Evolutionary conservation across 2,113 vertebrate genomes (phyloP).

Genomic region (Oreotrochilus melanogaster): DNA sequence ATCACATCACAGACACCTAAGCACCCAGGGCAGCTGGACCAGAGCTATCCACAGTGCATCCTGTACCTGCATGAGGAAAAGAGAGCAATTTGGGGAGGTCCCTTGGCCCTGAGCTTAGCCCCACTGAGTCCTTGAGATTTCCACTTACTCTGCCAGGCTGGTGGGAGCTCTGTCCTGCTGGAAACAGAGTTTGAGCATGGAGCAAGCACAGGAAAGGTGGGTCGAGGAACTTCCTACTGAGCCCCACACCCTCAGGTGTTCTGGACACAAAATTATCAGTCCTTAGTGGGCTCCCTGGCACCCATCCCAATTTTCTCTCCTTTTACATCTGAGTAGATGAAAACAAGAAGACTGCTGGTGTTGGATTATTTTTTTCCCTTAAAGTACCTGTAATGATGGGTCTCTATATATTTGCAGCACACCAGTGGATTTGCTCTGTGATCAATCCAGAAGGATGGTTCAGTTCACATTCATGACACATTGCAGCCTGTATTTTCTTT

Average conservation of each 20-base stretch:
- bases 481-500: not conserved
- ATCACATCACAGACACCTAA: not conserved
- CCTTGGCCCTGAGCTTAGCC: not conserved
- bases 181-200: not conserved
- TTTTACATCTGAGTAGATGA: not conserved
- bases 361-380: not conserved
- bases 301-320: not conserved
- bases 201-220: not conserved
- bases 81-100: fast-evolving
- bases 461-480: not conserved
- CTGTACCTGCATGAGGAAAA: not conserved
- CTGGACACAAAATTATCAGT: not conserved
- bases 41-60: too few relatives aligned
- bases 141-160: not conserved
- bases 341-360: not conserved
- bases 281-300: not conserved
- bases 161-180: not conserved
- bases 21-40: not conserved
- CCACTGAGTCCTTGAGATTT: not conserved
- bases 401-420: not conserved
- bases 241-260: not conserved
- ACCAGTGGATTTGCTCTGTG: not conserved
- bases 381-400: not conserved
- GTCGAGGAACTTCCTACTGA: fast-evolving
- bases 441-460: not conserved